Evolutionary conservation across 2,888 invertebrate genomes (phyloP).

Genomic region (Uloborus plumipes): DNA sequence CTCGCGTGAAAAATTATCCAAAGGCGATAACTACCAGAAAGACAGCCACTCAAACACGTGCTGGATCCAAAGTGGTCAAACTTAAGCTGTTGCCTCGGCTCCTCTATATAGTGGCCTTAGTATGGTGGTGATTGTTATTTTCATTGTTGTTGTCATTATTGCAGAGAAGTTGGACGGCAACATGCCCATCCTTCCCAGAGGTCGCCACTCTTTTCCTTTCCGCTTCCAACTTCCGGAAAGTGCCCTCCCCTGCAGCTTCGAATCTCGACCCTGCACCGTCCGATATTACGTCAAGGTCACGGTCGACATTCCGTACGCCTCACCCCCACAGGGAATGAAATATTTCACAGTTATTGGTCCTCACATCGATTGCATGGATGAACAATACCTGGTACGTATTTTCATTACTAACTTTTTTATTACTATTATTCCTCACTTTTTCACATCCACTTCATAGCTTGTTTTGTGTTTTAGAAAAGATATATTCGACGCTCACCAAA

Average conservation of each 20-base stretch:
- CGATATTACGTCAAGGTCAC: constrained; percentile 82
- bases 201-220: constrained; percentile 80
- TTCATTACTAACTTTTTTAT: not conserved
- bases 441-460: too few relatives aligned
- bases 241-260: constrained; percentile 82
- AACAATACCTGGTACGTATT: constrained; percentile 79
- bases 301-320: constrained; percentile 83
- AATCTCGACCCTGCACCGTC: constrained; percentile 81
- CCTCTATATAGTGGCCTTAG: too few relatives aligned
- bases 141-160: not conserved
- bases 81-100: too few relatives aligned
- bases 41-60: too few relatives aligned
- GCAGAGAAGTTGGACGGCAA: constrained; percentile 76
- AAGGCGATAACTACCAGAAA: too few relatives aligned
- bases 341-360: constrained; percentile 85
- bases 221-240: constrained; percentile 82
- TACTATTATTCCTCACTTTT: too few relatives aligned
- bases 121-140: not conserved
- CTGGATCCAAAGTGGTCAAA: too few relatives aligned
- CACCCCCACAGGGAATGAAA: constrained; percentile 84
- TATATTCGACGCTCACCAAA: too few relatives aligned
- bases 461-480: too few relatives aligned
- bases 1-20: too few relatives aligned
- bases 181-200: constrained; percentile 80
- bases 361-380: constrained; percentile 85